These are phyloP conservation scores for Agrochola litura DNA, from an alignment of 2,888 invertebrate genomes.

Conservation along the genomic window DNA sequence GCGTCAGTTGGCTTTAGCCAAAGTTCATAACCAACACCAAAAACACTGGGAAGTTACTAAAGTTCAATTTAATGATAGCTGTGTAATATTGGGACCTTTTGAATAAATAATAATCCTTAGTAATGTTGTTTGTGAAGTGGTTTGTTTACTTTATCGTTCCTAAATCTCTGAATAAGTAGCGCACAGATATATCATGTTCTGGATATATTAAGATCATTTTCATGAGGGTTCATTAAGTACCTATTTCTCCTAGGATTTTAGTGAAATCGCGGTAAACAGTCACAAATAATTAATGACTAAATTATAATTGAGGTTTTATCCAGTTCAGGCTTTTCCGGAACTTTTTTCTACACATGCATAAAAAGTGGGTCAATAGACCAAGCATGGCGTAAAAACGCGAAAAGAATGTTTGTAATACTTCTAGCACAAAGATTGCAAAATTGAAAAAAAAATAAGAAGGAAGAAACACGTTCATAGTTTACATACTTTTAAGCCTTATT, in stretches of 20 bases:
- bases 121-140: background rate
- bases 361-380: background rate
- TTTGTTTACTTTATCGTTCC: background rate
- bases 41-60: slow-evolving; percentile 22
- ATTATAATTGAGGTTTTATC: background rate
- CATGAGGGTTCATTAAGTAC: background rate
- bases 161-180: background rate
- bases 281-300: background rate
- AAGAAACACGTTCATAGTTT: background rate
- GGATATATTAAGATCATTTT: background rate
- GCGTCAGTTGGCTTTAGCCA: slow-evolving; percentile 32
- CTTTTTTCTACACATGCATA: too few species aligned
- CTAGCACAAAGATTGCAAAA: background rate
- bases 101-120: background rate
- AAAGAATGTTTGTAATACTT: background rate
- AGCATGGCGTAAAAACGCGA: background rate
- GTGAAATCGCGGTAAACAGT: background rate
- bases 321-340: background rate
- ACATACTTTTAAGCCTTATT: background rate
- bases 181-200: background rate
- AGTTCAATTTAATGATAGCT: background rate
- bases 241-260: too few species aligned
- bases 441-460: background rate
- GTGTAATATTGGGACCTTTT: slow-evolving; percentile 9
- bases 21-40: slow-evolving; percentile 49